Base-by-base conservation (phyloP, 2,797 vertebrate species). In the Cuniculus paca region DNA sequence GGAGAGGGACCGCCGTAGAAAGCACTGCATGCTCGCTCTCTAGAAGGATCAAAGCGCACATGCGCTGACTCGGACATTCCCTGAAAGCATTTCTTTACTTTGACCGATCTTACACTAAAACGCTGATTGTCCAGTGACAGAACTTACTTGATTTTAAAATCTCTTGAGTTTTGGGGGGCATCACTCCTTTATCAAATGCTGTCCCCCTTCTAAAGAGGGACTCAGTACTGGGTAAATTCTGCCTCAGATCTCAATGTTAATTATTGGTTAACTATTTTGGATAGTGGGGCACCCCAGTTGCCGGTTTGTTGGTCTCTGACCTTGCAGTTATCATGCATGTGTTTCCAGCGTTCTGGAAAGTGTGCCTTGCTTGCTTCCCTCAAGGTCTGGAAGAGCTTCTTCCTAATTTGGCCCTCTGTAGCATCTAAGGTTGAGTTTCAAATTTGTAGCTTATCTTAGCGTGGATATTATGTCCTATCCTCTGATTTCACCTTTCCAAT, bases 21-120 rank as follows among this genome's bases (percentile, higher is more conserved):
- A 74, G 45, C 7, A 0, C 10, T 74, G 63, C 5, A 36, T 31
- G 72, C 20, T 39, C 26, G 36, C 10, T 74, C 36, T 19, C 7
- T 34, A 70, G 31, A 63, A 39, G 6, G 26, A 50, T 80, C 12
- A 50, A 2, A 48, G 58, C 31, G 50, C 45, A 74, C 17, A 31
- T 14, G 36, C 28, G 14, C 26, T 56, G 52, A 89, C 79, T 78
- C 52, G n/a, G 50, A 54, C 36, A 60, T 65, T n/a, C 34, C 54
- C 60, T 31, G 65, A 82, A 87, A 70, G 52, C 42, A 14, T 72
- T 56, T n/a, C 9, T 61, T 95, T 70, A 79, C 65, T 36, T 91
- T 34, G 87, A 77, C 68, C 42, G 17, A 60, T 19, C 36, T 60
- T 88, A 20, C 70, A 56, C 84, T 88, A 86, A 95, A 81, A 82